These are phyloP conservation scores for Conops quadrifasciatus DNA, from an alignment of 2,888 invertebrate genomes.

Conservation along the genomic window DNA sequence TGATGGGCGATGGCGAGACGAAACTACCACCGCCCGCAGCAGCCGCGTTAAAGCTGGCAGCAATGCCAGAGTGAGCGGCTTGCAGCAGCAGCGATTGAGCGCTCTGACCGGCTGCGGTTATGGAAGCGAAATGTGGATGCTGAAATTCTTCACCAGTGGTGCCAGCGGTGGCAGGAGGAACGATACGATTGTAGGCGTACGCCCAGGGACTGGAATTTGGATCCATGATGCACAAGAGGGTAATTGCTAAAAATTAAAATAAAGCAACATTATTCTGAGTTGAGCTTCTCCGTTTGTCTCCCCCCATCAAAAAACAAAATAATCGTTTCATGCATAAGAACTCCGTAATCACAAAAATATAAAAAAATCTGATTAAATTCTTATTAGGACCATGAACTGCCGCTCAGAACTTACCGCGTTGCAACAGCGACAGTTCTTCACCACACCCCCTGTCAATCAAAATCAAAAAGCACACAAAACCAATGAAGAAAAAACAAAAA, in stretches of 20 bases:
- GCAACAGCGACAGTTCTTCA: no score
- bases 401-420: no score
- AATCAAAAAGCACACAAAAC: no score
- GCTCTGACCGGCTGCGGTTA: constrained; percentile 68
- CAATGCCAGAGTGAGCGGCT: constrained; percentile 71
- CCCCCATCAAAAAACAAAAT: no score
- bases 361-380: no score
- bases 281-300: no score
- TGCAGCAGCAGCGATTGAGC: constrained; percentile 75
- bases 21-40: constrained; percentile 67
- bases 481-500: background rate
- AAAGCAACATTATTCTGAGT: no score
- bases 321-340: no score
- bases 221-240: constrained; percentile 73
- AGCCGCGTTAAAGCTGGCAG: constrained; percentile 69
- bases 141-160: constrained; percentile 75
- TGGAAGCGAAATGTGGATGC: constrained; percentile 74
- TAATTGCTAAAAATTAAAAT: no score
- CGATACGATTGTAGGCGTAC: constrained; percentile 83
- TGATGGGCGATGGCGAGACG: constrained; percentile 77
- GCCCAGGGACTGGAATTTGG: constrained; percentile 87
- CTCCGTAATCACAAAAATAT: no score
- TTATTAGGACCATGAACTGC: no score
- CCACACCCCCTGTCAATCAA: no score
- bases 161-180: constrained; percentile 72